phyloP scores from a whole-genome alignment of 2,888 invertebrate genomes.

The Drosophila melanosoma region DNA sequence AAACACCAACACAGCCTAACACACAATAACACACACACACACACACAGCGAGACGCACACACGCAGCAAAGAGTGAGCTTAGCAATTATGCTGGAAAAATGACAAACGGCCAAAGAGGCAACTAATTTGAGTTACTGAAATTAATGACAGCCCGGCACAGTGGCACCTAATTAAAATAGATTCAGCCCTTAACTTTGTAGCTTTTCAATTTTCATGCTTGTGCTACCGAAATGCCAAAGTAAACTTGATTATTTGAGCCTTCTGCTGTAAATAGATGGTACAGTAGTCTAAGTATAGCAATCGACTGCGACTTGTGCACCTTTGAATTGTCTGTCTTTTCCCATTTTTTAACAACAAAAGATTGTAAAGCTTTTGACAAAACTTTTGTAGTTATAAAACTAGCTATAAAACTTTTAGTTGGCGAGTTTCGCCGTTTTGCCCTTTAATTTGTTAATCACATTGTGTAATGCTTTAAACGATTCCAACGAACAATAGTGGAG shows the following conservation, averaged over 20 bases:
- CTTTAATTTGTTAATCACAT: not conserved
- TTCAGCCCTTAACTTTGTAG: constrained; percentile 5
- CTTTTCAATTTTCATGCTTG: constrained; percentile 19
- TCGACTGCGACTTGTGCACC: constrained; percentile 2
- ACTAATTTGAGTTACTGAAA: constrained; percentile 72
- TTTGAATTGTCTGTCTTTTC: not conserved
- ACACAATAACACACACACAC: constrained; percentile 6
- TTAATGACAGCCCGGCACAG: constrained; percentile 53
- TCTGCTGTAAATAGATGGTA: not conserved
- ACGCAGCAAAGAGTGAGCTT: constrained; percentile 25
- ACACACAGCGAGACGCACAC: constrained; percentile 16
- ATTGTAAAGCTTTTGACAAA: not conserved
- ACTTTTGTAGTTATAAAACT: not conserved
- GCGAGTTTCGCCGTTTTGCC: not conserved
- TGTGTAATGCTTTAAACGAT: not conserved
- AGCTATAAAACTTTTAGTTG: not conserved
- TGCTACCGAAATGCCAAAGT: constrained; percentile 8
- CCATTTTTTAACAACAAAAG: not conserved
- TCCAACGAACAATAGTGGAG: not conserved
- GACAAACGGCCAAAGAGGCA: constrained; percentile 53
- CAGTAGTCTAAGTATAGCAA: constrained; percentile 2
- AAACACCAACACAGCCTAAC: constrained; percentile 11
- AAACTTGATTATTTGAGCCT: constrained; percentile 14
- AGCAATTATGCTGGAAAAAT: constrained; percentile 44
- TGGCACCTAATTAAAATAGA: constrained; percentile 37